A percentile compares a stretch with the other conserved stretches of the same genome.
Conservation (phyloP, 2,888 invertebrate genomes). For the Notocelia uddmanniana region DNA sequence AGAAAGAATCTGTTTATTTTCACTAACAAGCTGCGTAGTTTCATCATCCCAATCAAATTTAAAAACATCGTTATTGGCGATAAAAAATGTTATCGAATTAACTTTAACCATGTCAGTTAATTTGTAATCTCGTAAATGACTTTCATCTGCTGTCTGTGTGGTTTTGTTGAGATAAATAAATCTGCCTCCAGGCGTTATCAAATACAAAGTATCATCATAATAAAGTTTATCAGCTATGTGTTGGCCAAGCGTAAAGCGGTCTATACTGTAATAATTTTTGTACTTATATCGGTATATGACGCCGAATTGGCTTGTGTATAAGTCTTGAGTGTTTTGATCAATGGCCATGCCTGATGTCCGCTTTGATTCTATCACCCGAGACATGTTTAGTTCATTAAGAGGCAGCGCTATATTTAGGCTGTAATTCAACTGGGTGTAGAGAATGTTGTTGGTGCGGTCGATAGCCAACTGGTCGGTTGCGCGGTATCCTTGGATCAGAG, state of each 20-base stretch:
- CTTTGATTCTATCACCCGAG: not conserved
- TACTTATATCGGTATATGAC: not conserved
- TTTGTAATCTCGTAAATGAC: not conserved
- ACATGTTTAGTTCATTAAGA: not conserved
- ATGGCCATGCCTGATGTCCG: conserved; percentile 5
- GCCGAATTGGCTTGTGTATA: not conserved
- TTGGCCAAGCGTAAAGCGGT: not conserved
- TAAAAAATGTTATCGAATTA: not conserved
- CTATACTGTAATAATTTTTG: not conserved
- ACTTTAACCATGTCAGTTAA: not conserved
- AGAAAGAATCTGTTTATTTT: not conserved
- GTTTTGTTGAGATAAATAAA: not conserved
- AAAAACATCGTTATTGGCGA: not conserved
- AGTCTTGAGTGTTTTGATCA: not conserved
- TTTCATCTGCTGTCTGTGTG: not conserved
- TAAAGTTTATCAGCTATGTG: not conserved
- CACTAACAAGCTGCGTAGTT: not conserved
- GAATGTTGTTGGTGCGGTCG: conserved; percentile 16
- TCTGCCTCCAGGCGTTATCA: not conserved
- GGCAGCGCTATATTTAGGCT: not conserved
- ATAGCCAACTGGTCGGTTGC: conserved; percentile 25
- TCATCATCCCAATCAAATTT: not conserved
- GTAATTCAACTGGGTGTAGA: conserved; percentile 9
- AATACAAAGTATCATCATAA: not conserved
- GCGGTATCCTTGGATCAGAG: conserved; percentile 7